Evolutionary conservation across 2,888 invertebrate species (phyloP).

Genomic region (Sepioteuthis lessoniana): DNA sequence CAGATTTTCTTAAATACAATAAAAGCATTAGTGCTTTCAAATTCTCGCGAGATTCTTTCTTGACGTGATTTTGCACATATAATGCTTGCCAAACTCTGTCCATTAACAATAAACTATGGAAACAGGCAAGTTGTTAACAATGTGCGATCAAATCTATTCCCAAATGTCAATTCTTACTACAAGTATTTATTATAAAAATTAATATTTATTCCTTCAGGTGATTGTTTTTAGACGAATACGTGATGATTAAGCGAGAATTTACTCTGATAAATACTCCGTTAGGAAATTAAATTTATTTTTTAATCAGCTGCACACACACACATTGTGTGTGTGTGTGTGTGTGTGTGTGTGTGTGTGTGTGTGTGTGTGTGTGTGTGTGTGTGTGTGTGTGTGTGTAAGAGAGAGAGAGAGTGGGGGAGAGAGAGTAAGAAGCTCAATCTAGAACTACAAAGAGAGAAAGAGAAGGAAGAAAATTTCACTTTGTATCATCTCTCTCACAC

Average conservation of each 20-base stretch:
- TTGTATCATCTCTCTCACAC: too few relatives aligned
- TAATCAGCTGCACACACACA: too few relatives aligned
- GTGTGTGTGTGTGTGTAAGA: too few relatives aligned
- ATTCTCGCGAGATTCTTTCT: neutral
- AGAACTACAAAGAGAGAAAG: too few relatives aligned
- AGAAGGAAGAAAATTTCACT: too few relatives aligned
- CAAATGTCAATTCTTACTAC: neutral
- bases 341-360: too few relatives aligned
- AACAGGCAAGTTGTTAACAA: neutral
- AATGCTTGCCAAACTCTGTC: neutral
- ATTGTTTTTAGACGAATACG: neutral
- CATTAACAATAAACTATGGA: neutral
- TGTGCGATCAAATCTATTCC: neutral
- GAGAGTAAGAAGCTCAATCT: too few relatives aligned
- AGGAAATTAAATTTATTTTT: neutral
- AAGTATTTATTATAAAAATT: neutral
- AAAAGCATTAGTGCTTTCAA: neutral
- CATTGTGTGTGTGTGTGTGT: too few relatives aligned
- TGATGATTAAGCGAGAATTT: neutral
- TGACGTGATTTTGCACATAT: neutral
- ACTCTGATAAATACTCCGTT: neutral
- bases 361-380: too few relatives aligned
- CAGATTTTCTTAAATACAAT: neutral
- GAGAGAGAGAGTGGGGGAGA: too few relatives aligned
- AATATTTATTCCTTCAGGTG: neutral